These are phyloP conservation scores for Tragelaphus strepsiceros DNA, from an alignment of 2,113 vertebrate species.

Conservation along the genomic window DNA sequence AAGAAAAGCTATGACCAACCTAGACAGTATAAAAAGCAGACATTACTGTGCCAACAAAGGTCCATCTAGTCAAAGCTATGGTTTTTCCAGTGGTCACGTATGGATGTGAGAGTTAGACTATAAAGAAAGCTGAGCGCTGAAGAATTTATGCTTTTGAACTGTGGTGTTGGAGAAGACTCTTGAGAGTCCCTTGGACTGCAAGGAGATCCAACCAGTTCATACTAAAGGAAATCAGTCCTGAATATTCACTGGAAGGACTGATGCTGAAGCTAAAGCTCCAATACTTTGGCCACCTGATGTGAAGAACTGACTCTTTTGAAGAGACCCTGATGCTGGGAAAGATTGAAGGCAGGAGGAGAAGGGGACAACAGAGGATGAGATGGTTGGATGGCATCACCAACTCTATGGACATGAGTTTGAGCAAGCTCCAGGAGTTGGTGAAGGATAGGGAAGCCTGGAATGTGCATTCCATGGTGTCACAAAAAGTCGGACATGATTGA, in stretches of 20 bases:
- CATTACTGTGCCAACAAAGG: neutral
- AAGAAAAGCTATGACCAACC: neutral
- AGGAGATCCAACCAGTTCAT: neutral
- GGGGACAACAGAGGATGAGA: neutral
- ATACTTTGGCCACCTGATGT: neutral
- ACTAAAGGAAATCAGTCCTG: neutral
- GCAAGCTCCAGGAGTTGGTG: neutral
- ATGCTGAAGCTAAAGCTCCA: neutral
- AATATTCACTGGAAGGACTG: neutral
- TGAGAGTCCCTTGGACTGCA: neutral
- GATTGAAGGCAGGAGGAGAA: neutral
- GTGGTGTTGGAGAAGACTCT: neutral
- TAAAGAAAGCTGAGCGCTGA: rapidly evolving
- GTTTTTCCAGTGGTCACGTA: neutral
- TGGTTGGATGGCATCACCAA: neutral
- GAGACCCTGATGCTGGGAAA: neutral
- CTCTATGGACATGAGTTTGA: neutral
- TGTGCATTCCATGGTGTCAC: neutral
- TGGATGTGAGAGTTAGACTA: neutral
- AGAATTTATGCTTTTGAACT: neutral
- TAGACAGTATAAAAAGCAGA: neutral
- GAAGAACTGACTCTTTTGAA: neutral
- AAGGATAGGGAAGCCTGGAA: neutral
- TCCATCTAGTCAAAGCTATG: neutral
- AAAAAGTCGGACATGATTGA: neutral